These are phyloP conservation scores for Epinephelus malabaricus DNA, from an alignment of 2,797 vertebrate species.

Conservation along the genomic window DNA sequence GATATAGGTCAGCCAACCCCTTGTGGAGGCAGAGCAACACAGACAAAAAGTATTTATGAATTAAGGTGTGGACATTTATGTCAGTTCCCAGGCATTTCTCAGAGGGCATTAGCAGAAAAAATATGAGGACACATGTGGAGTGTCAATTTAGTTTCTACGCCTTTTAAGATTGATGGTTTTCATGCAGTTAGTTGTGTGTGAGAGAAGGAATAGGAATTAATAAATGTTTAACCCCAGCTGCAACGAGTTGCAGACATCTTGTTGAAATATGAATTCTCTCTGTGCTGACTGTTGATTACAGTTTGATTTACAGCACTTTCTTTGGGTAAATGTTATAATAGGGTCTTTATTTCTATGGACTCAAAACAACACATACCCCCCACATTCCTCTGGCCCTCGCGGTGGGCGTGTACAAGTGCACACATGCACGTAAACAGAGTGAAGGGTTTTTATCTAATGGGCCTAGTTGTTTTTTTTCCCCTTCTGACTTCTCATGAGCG, in stretches of 20 bases:
- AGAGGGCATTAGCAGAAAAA: neutral
- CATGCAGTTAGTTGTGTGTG: neutral
- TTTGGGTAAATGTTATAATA: neutral
- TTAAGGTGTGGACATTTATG: neutral
- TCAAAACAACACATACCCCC: slow-evolving; percentile 2
- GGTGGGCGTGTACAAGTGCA: neutral
- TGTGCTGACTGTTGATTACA: neutral
- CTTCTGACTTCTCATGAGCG: neutral
- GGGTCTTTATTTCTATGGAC: neutral
- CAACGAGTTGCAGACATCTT: neutral
- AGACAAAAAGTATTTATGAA: neutral
- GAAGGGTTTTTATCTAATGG: neutral
- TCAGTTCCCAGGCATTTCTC: neutral
- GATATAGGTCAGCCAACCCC: neutral
- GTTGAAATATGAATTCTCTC: neutral
- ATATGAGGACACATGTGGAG: neutral
- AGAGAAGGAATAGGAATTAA: neutral
- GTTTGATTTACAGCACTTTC: neutral
- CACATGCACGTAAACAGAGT: neutral
- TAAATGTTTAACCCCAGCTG: neutral
- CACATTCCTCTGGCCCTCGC: neutral
- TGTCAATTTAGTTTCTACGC: neutral
- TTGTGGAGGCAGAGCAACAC: neutral
- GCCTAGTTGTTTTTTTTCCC: neutral
- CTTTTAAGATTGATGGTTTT: neutral